Evolutionary conservation across 2,113 vertebrate species (phyloP).

Genomic region (Nerophis lumbriciformis): DNA sequence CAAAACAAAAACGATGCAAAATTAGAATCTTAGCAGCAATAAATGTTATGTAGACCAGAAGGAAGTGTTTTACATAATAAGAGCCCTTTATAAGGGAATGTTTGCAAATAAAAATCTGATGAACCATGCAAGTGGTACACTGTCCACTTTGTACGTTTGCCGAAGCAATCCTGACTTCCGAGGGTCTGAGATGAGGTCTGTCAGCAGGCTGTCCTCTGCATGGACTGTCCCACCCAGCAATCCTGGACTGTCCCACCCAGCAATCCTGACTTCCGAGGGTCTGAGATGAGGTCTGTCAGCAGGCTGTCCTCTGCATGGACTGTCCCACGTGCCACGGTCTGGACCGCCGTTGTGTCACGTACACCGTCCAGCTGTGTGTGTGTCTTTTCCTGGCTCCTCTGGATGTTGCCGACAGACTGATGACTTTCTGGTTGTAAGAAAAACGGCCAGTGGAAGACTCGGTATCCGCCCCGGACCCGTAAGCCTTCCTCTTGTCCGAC

Average conservation of each 20-base stretch:
- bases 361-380: constrained; percentile 37
- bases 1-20: too few species aligned
- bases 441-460: constrained; percentile 50
- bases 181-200: background rate
- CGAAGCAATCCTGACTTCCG: too few species aligned
- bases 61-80: too few species aligned
- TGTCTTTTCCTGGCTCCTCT: constrained; percentile 51
- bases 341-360: constrained; percentile 39
- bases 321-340: background rate
- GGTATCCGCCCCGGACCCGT: constrained; percentile 60
- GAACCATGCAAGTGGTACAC: too few species aligned
- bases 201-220: constrained; percentile 9
- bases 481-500: constrained; percentile 47
- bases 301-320: constrained; percentile 1
- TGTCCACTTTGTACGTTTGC: too few species aligned
- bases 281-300: constrained; percentile 1
- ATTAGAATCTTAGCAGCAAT: too few species aligned
- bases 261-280: too few species aligned
- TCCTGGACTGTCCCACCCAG: too few species aligned
- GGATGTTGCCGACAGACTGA: constrained; percentile 66
- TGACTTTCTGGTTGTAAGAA: constrained; percentile 68
- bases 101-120: too few species aligned
- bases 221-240: background rate
- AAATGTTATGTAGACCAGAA: too few species aligned
- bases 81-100: too few species aligned